phyloP scores from a whole-genome alignment of 2,888 invertebrate species.

The Formica aserva region DNA sequence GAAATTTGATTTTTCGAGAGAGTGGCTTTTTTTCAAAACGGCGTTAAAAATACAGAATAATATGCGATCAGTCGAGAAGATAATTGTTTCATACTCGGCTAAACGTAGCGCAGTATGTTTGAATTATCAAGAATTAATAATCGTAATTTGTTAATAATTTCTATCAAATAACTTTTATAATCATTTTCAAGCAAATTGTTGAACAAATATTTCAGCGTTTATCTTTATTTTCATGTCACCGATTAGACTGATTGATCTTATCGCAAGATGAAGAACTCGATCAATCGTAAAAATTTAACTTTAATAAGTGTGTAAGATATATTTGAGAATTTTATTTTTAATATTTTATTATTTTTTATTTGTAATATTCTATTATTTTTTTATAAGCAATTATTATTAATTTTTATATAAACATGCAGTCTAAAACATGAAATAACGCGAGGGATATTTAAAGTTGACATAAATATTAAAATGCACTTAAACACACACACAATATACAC shows the following conservation, averaged over 20 bases:
- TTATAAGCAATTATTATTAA: neutral
- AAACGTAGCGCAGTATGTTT: neutral
- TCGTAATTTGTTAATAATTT: neutral
- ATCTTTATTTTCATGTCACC: neutral
- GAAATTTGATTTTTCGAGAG: neutral
- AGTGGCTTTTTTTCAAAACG: neutral
- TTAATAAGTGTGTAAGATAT: neutral
- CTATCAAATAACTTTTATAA: neutral
- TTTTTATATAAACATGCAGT: neutral
- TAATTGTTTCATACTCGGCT: neutral
- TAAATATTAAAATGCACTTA: constrained; percentile 8
- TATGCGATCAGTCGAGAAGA: neutral
- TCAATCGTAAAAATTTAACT: neutral
- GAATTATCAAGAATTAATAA: neutral
- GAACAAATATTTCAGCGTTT: neutral
- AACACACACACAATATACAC: neutral
- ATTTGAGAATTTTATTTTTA: neutral
- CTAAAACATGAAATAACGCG: neutral
- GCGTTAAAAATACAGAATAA: neutral
- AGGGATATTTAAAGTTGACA: neutral
- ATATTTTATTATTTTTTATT: neutral
- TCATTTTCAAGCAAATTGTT: neutral
- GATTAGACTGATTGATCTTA: neutral
- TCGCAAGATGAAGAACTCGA: neutral
- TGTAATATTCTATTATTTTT: neutral